Evolutionary conservation across 2,888 invertebrate genomes (phyloP).

Genomic region (Nomada fabriciana): DNA sequence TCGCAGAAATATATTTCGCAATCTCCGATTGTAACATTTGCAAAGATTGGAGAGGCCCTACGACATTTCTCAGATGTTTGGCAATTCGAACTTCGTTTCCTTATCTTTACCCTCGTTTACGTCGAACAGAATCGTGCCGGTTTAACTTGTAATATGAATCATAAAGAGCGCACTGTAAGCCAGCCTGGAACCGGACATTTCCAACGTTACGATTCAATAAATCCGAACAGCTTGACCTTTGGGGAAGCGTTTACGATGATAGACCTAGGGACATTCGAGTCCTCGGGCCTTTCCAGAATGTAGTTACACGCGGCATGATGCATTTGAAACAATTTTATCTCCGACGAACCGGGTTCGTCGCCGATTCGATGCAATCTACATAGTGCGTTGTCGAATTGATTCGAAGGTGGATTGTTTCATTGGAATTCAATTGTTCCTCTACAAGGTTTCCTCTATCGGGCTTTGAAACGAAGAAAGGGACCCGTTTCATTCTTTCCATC

Average conservation of each 20-base stretch:
- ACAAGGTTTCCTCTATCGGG: background rate
- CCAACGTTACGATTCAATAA: constrained; percentile 13
- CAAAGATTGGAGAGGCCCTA: too few species aligned
- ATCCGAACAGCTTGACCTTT: background rate
- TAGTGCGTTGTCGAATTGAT: background rate
- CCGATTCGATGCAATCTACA: constrained; percentile 15
- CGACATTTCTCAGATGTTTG: too few species aligned
- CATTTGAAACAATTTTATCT: constrained; percentile 22
- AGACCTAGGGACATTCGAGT: background rate
- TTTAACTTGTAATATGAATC: background rate
- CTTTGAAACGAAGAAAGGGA: too few species aligned
- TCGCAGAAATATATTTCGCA: too few species aligned
- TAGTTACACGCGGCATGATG: background rate
- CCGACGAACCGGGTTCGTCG: constrained; percentile 5
- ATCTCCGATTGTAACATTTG: too few species aligned
- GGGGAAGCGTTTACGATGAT: background rate
- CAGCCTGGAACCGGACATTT: constrained; percentile 9
- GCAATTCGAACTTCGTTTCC: too few species aligned
- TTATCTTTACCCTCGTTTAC: background rate
- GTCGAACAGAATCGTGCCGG: background rate
- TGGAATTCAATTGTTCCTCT: constrained; percentile 1
- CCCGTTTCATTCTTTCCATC: background rate
- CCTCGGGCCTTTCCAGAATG: background rate
- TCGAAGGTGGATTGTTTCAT: constrained; percentile 24
- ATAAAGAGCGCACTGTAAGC: background rate